Conservation (phyloP, 2,888 invertebrate genomes). For the Heliconius ismenius region DNA sequence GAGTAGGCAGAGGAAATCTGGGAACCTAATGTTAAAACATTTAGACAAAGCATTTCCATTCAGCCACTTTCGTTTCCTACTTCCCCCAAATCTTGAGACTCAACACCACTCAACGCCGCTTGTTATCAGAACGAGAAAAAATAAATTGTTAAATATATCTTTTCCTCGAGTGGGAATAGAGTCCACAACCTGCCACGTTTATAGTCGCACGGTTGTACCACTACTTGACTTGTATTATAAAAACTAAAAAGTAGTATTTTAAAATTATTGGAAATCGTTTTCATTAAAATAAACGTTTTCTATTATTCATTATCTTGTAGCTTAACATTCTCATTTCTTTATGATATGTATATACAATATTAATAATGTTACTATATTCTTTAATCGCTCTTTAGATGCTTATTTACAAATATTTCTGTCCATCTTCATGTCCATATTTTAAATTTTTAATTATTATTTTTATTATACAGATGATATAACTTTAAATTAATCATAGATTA, state of each 20-base stretch:
- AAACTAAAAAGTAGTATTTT: neutral
- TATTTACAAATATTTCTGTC: conserved; percentile 8
- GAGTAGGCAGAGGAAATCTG: too few species aligned
- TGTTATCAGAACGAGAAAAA: too few species aligned
- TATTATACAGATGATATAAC: conserved; percentile 21
- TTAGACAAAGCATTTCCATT: too few species aligned
- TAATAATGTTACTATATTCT: neutral
- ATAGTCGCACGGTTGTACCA: too few species aligned
- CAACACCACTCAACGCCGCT: too few species aligned
- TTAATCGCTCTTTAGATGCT: neutral
- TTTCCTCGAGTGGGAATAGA: too few species aligned
- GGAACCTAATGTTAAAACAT: too few species aligned
- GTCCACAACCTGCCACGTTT: too few species aligned
- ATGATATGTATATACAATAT: neutral
- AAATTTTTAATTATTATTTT: neutral
- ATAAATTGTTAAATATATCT: too few species aligned
- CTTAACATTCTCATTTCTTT: neutral
- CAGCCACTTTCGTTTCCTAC: too few species aligned
- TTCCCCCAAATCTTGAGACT: too few species aligned
- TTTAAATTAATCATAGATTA: conserved; percentile 23
- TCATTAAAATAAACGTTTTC: too few species aligned
- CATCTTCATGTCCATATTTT: conserved; percentile 11
- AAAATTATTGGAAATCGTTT: neutral
- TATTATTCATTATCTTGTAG: neutral
- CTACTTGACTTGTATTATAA: neutral